Percentiles rank a stretch among this genome's conserved stretches.
Evolutionary conservation across 2,113 vertebrate species (phyloP).

Genomic region (Pangasianodon hypophthalmus): DNA sequence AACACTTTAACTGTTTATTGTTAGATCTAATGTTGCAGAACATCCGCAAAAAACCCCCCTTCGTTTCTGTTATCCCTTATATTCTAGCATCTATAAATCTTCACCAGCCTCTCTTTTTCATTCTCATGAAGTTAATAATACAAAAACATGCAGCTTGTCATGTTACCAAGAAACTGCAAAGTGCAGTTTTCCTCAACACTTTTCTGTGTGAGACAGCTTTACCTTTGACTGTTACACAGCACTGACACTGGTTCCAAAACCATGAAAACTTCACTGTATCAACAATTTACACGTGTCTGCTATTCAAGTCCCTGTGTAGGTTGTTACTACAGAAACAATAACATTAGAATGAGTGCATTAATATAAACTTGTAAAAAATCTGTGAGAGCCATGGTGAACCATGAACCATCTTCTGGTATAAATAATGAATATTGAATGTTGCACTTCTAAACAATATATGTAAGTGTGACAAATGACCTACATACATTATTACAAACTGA

Average conservation of each 20-base stretch:
- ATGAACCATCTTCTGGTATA: background rate
- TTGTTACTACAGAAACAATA: background rate
- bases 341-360: background rate
- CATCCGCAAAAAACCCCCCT: background rate
- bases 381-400: background rate
- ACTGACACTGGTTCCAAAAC: no score
- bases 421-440: background rate
- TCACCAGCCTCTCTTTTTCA: background rate
- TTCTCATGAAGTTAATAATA: background rate
- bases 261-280: background rate
- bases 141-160: background rate
- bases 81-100: background rate
- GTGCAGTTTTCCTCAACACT: no score
- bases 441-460: background rate
- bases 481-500: background rate
- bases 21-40: background rate
- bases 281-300: background rate
- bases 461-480: background rate
- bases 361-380: background rate
- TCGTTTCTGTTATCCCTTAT: background rate
- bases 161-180: background rate
- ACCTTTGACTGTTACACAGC: background rate
- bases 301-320: background rate
- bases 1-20: background rate
- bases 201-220: background rate